Percentiles rank a stretch among this genome's conserved stretches.
Evolutionary conservation across 2,888 invertebrate genomes (phyloP).

Genomic region (Ormyrus nitidulus): DNA sequence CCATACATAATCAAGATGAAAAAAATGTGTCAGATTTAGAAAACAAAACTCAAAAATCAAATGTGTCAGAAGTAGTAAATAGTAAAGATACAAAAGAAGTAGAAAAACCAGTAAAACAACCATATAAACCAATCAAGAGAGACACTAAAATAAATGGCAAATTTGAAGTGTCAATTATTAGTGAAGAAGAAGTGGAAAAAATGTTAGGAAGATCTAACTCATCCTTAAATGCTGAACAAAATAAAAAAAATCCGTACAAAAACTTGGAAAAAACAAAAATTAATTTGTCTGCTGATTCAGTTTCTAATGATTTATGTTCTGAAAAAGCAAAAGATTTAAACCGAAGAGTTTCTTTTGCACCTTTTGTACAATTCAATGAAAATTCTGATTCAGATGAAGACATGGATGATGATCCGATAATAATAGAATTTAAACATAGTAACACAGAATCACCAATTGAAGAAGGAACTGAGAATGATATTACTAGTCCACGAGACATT

Average conservation of each 20-base stretch:
- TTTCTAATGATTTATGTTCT: slow-evolving; percentile 27
- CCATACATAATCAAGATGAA: not conserved
- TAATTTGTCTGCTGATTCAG: slow-evolving; percentile 36
- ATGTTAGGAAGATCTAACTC: slow-evolving; percentile 51
- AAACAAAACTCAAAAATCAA: slow-evolving; percentile 2
- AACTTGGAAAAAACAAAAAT: slow-evolving; percentile 17
- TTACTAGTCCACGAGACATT: slow-evolving; percentile 68
- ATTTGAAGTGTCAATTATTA: slow-evolving; percentile 52
- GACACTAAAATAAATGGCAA: slow-evolving; percentile 55
- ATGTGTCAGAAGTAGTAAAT: slow-evolving; percentile 55
- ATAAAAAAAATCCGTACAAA: slow-evolving; percentile 33
- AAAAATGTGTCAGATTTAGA: not conserved
- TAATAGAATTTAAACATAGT: slow-evolving; percentile 68
- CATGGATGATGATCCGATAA: slow-evolving; percentile 61
- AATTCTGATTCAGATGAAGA: slow-evolving; percentile 32
- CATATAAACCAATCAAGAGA: slow-evolving; percentile 20
- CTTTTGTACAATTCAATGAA: slow-evolving; percentile 25
- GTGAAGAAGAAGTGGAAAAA: slow-evolving; percentile 47
- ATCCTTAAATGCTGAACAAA: slow-evolving; percentile 34
- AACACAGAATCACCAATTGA: slow-evolving; percentile 48
- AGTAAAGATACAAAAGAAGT: slow-evolving; percentile 23
- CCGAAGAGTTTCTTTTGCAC: slow-evolving; percentile 61
- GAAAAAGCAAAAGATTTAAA: slow-evolving; percentile 44
- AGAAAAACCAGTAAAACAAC: not conserved
- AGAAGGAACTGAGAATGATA: slow-evolving; percentile 48